Percentiles rank a stretch among this genome's conserved stretches.
Evolutionary conservation across 2,113 vertebrate species (phyloP).

Genomic region (Cheirogaleus medius): DNA sequence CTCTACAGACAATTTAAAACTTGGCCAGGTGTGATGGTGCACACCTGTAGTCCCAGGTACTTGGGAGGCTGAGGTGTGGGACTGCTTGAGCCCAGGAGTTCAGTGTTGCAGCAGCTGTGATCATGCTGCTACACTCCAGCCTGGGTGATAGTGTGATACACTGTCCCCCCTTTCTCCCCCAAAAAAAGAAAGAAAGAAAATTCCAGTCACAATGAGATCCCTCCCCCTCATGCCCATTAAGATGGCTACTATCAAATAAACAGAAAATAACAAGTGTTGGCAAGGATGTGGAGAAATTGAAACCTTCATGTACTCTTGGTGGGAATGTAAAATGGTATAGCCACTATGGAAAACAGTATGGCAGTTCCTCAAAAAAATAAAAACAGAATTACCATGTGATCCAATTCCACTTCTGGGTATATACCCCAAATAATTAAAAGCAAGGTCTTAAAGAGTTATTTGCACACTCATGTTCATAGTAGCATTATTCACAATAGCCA

Average conservation of each 20-base stretch:
- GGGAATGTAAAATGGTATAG: not conserved
- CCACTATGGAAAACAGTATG: not conserved
- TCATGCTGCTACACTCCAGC: not conserved
- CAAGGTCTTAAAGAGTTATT: not conserved
- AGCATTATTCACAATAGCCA: not conserved
- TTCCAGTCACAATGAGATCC: not conserved
- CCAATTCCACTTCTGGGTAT: not conserved
- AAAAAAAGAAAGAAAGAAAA: not conserved
- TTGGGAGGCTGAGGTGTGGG: not conserved
- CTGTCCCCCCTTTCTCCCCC: not conserved
- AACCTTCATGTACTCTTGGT: not conserved
- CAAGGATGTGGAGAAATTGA: not conserved
- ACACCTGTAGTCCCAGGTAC: not conserved
- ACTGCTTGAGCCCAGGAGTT: not conserved
- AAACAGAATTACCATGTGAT: not conserved
- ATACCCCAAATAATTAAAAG: not conserved
- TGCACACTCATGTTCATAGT: not conserved
- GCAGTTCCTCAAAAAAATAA: not conserved
- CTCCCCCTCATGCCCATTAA: not conserved
- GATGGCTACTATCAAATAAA: not conserved
- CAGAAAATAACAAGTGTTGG: not conserved
- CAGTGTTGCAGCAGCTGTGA: not conserved
- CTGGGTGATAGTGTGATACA: not conserved
- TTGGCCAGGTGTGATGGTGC: not conserved
- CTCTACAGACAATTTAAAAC: not conserved